phyloP scores from a whole-genome alignment of 2,888 invertebrate species.

The Macaria notata region DNA sequence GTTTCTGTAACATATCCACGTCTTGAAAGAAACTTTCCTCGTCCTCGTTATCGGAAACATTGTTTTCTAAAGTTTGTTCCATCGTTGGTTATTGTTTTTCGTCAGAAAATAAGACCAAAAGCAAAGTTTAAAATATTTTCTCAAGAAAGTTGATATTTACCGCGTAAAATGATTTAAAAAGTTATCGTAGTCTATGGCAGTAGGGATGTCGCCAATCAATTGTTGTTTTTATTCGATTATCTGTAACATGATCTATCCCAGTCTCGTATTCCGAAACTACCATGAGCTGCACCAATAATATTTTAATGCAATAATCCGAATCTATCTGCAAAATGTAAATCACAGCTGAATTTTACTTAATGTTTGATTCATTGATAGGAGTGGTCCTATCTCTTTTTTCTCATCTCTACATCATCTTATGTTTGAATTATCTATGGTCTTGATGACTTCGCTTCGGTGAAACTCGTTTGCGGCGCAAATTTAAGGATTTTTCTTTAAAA shows the following conservation, averaged over 20 bases:
- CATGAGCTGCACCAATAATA: too few species aligned
- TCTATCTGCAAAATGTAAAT: too few species aligned
- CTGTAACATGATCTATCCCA: too few species aligned
- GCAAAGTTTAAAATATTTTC: background rate
- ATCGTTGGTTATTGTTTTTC: conserved; percentile 35
- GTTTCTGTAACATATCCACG: conserved; percentile 84
- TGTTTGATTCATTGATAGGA: too few species aligned
- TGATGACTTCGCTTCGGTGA: conserved; percentile 64
- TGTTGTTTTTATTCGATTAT: too few species aligned
- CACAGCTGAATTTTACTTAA: too few species aligned
- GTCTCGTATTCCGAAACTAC: too few species aligned
- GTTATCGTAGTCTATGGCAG: too few species aligned
- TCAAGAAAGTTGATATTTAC: conserved; percentile 22
- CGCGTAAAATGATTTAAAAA: conserved; percentile 23
- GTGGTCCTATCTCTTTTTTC: background rate
- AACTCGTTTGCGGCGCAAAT: conserved; percentile 71
- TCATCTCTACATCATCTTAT: background rate
- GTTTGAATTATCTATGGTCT: conserved; percentile 38
- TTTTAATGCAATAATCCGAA: too few species aligned
- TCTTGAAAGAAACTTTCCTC: conserved; percentile 89
- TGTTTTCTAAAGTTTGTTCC: conserved; percentile 71
- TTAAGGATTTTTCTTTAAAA: conserved; percentile 61
- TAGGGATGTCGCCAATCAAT: too few species aligned
- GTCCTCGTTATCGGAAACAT: conserved; percentile 79
- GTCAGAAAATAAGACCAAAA: too few species aligned